A percentile compares a stretch with the other conserved stretches of the same genome.
Conservation (phyloP, 2,888 invertebrate species). For the Eremobia ochroleuca region DNA sequence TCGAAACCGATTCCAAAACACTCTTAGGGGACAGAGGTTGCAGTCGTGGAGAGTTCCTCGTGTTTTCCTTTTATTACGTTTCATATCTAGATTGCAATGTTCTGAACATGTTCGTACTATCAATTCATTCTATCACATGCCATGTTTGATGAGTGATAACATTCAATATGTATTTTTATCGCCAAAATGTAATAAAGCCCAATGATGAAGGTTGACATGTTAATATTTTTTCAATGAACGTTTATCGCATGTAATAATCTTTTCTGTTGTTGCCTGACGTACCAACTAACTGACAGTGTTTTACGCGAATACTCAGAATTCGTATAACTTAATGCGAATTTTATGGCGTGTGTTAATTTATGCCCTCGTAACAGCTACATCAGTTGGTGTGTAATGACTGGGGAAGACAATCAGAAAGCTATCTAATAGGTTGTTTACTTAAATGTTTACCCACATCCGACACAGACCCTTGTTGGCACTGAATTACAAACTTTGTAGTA, state of each 20-base stretch:
- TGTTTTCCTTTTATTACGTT: conserved; percentile 35
- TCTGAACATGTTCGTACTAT: conserved; percentile 57
- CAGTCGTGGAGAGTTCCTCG: conserved; percentile 10
- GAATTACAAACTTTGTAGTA: conserved; percentile 56
- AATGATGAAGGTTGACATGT: conserved; percentile 62
- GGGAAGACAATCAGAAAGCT: conserved; percentile 64
- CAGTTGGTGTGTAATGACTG: conserved; percentile 62
- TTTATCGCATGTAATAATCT: conserved; percentile 69
- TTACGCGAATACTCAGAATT: conserved; percentile 67
- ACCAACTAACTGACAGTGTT: conserved; percentile 36
- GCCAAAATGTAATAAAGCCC: conserved; percentile 73
- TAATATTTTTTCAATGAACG: conserved; percentile 57
- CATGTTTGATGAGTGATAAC: conserved; percentile 75
- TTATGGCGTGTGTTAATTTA: conserved; percentile 74
- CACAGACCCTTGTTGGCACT: conserved; percentile 50
- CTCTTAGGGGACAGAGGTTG: conserved; percentile 40
- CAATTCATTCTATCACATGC: conserved; percentile 69
- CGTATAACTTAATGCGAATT: conserved; percentile 67
- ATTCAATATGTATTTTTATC: conserved; percentile 78
- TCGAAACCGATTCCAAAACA: conserved; percentile 35
- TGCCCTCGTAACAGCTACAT: conserved; percentile 63
- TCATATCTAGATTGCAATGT: conserved; percentile 41
- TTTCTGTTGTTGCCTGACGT: conserved; percentile 73
- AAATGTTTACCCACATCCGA: conserved; percentile 53
- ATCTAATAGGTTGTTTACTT: conserved; percentile 60